Base-by-base conservation (phyloP, 2,888 invertebrate species). In the Pseudococcus jackbeardsleyi region DNA sequence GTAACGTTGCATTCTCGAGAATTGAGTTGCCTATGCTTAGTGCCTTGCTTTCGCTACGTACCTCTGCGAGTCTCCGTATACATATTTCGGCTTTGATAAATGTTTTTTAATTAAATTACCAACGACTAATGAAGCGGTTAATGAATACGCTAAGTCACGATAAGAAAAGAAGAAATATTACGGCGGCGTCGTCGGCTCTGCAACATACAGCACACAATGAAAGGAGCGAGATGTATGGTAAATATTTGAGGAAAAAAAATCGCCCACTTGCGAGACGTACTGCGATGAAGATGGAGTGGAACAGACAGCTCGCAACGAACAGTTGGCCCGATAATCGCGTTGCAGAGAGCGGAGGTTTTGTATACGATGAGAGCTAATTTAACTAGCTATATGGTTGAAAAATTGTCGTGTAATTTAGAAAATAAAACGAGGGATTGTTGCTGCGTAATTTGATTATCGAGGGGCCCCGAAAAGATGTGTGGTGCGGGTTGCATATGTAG, bases 91-190 rank as follows among this genome's bases (percentile, higher is more conserved):
- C 72, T 72, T 72, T 72, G 72, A 72, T 72, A 72, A 72, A 72
- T 72, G 72, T 72, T 72, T 39, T 72, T 72, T 39, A 72, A 72
- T 72, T 72, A 72, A 72, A 72, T 72, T 72, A 72, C 72, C 72
- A 72, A 11, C 7, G 72, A 72, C 72, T 72, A 72, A 72, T 72
- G 72, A 72, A 72, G 72, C 72, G 72, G 72, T 72, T 72, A 72
- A 72, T 72, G 72, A 72, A 72, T 72, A 72, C 72, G 72, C 72
- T 39, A 72, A 72, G 72, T 72, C 72, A 72, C 33, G 72, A 72
- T 72, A 72, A 72, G 72, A 72, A 72, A 72, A 72, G 26, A 72
- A 72, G 72, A 72, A 72, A 72, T 72, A 72, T 72, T 72, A 72
- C 33, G 8, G 9, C 42, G 42, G 6, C 42, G 42, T 42, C 42